Conservation (phyloP, 1,140 invertebrate species). For the Oryzaephilus surinamensis region DNA sequence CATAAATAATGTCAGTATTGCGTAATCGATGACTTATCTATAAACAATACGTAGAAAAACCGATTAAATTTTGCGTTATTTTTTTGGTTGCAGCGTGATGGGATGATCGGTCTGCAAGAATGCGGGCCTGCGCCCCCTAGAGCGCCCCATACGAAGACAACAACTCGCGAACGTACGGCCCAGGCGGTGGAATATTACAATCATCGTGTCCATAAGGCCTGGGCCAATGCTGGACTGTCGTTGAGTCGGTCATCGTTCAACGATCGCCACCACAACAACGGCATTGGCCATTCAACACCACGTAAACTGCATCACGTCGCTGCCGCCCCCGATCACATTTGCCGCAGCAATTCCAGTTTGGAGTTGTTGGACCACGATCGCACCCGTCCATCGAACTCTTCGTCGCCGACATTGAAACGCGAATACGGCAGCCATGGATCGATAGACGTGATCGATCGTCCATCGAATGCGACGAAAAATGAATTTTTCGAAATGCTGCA, state of each 20-base stretch:
- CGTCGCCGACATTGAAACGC: slow-evolving; percentile 38
- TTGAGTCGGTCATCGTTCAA: slow-evolving; percentile 28
- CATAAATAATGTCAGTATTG: too few species aligned
- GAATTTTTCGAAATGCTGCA: slow-evolving; percentile 75
- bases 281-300: slow-evolving; percentile 11
- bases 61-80: background rate
- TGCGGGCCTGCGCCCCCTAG: slow-evolving; percentile 34
- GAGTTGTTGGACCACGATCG: slow-evolving; percentile 40
- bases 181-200: slow-evolving; percentile 44
- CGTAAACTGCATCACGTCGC: slow-evolving; percentile 5
- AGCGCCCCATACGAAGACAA: slow-evolving; percentile 25
- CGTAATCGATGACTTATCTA: too few species aligned
- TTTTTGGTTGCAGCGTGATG: slow-evolving; percentile 35
- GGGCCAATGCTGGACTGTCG: slow-evolving; percentile 34
- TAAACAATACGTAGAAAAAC: too few species aligned
- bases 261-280: slow-evolving; percentile 31
- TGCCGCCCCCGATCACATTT: slow-evolving; percentile 27
- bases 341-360: slow-evolving; percentile 50
- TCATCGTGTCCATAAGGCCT: slow-evolving; percentile 38
- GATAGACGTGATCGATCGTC: slow-evolving; percentile 43
- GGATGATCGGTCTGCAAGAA: slow-evolving; percentile 39
- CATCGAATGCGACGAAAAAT: slow-evolving; percentile 31
- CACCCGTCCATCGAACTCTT: slow-evolving; percentile 22
- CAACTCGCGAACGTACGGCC: slow-evolving; percentile 35
- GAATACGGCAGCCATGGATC: slow-evolving; percentile 52